These are phyloP conservation scores for Plumapathes pennacea DNA, from an alignment of 92 coral and sea anemone genomes.

Conservation along the genomic window DNA sequence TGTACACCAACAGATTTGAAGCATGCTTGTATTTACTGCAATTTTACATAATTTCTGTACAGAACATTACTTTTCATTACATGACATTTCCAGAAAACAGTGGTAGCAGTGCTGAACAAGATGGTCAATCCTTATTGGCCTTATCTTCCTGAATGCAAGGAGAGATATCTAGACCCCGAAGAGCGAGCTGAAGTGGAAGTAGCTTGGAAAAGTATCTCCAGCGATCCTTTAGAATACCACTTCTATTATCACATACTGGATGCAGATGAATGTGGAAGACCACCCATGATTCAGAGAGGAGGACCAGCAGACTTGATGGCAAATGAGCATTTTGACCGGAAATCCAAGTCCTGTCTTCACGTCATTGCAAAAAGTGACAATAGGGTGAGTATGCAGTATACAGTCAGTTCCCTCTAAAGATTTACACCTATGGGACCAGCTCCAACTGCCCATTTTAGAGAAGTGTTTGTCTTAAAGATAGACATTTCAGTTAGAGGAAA, in stretches of 20 bases:
- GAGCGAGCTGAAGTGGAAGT: slow-evolving; percentile 71
- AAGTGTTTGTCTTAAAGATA: no score
- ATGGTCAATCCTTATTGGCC: slow-evolving; percentile 96
- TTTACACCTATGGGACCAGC: no score
- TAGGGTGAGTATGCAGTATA: slow-evolving; percentile 32
- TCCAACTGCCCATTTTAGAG: no score
- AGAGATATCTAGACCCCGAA: slow-evolving; percentile 42
- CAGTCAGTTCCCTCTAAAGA: no score
- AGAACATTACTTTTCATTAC: no score
- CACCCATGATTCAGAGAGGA: slow-evolving; percentile 56
- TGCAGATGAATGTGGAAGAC: slow-evolving; percentile 66
- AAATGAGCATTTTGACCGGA: slow-evolving; percentile 48
- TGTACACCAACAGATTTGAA: background rate
- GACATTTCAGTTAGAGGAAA: no score
- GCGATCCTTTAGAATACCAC: slow-evolving; percentile 84
- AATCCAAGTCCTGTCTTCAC: slow-evolving; percentile 64
- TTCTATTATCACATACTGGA: slow-evolving; percentile 76
- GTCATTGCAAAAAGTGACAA: slow-evolving; percentile 75
- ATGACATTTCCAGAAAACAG: slow-evolving; percentile 67
- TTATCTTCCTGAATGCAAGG: slow-evolving; percentile 69
- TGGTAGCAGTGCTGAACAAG: slow-evolving; percentile 67
- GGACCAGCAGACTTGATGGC: slow-evolving; percentile 12
- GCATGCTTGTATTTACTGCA: background rate
- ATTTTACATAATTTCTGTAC: background rate
- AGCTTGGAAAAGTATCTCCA: slow-evolving; percentile 71